Conservation (phyloP, 2,113 vertebrate species). For the Pionites leucogaster region DNA sequence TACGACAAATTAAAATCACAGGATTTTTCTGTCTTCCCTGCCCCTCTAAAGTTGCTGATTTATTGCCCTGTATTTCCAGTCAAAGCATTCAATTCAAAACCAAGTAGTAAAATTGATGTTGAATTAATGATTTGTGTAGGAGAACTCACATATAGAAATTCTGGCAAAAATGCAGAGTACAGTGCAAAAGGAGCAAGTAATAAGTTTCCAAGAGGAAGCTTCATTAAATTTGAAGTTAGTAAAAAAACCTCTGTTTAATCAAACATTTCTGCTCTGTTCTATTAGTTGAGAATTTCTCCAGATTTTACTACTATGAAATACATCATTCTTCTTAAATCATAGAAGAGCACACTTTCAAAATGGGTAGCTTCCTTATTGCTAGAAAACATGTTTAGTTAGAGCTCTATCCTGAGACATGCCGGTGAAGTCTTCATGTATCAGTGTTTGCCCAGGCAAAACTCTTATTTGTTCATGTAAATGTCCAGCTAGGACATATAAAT, state of each 20-base stretch:
- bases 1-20: not conserved
- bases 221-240: not conserved
- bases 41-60: not conserved
- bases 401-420: not conserved
- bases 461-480: conserved; percentile 62
- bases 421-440: not conserved
- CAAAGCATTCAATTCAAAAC: conserved; percentile 10
- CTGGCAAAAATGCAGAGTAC: not conserved
- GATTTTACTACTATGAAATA: not conserved
- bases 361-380: not conserved
- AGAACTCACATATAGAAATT: not conserved
- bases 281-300: not conserved
- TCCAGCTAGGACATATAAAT: conserved; percentile 43
- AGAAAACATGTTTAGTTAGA: conserved; percentile 27
- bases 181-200: not conserved
- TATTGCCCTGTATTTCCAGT: not conserved
- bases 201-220: not conserved
- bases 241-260: not conserved
- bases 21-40: not conserved
- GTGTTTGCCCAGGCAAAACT: conserved; percentile 41
- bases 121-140: not conserved
- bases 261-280: not conserved
- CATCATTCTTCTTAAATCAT: not conserved
- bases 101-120: not conserved
- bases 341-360: not conserved